Conservation (phyloP, 2,113 vertebrate genomes). For the Microcebus murinus region DNA sequence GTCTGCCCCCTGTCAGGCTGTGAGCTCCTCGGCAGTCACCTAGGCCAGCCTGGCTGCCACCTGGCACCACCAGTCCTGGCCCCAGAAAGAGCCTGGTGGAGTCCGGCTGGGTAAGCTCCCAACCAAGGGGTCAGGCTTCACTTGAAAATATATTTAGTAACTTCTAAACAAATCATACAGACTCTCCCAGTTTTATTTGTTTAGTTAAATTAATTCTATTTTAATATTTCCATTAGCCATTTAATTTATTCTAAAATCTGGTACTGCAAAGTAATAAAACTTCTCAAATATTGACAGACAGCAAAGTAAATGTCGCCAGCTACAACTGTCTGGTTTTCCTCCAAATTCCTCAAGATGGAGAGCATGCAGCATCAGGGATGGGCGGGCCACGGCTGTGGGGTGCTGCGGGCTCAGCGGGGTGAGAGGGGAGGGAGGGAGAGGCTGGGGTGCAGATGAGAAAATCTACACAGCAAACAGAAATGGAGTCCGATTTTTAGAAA, state of each 20-base stretch:
- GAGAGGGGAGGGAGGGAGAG: background rate
- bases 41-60: background rate
- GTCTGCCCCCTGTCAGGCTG: background rate
- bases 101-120: background rate
- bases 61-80: fast-evolving
- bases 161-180: slow-evolving; percentile 72
- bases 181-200: slow-evolving; percentile 80
- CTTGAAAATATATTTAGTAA: slow-evolving; percentile 78
- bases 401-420: too few species aligned
- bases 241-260: slow-evolving; percentile 84
- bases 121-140: slow-evolving; percentile 49
- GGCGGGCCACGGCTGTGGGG: background rate
- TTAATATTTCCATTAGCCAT: slow-evolving; percentile 88
- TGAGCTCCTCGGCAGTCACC: background rate
- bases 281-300: slow-evolving; percentile 87
- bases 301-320: slow-evolving; percentile 84
- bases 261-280: slow-evolving; percentile 85
- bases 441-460: background rate
- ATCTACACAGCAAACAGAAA: background rate
- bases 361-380: slow-evolving; percentile 70
- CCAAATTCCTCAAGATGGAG: slow-evolving; percentile 73
- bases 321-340: slow-evolving; percentile 82
- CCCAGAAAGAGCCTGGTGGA: background rate
- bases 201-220: slow-evolving; percentile 86
- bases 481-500: background rate